phyloP scores from a whole-genome alignment of 2,113 vertebrate genomes.

The Xiphorhynchus elegans region DNA sequence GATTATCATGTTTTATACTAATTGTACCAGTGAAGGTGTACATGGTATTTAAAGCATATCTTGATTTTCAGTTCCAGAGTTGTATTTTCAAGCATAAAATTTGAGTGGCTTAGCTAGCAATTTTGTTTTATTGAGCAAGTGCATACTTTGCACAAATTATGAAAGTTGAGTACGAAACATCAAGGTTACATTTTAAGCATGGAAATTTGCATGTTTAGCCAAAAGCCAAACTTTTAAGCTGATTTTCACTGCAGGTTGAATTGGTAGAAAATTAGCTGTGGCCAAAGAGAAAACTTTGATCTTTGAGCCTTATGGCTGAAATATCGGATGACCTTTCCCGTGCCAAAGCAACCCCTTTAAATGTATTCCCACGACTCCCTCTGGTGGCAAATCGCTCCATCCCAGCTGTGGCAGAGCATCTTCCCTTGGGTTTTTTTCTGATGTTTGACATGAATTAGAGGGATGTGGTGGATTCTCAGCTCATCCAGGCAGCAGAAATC shows the following conservation, averaged over 20 bases:
- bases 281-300: background rate
- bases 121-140: background rate
- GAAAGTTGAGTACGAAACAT: background rate
- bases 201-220: background rate
- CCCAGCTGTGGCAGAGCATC: background rate
- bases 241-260: background rate
- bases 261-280: background rate
- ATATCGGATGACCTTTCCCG: background rate
- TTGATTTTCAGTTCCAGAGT: background rate
- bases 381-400: conserved; percentile 69
- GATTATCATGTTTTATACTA: background rate
- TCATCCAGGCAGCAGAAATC: background rate
- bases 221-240: background rate
- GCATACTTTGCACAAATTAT: background rate
- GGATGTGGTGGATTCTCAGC: background rate
- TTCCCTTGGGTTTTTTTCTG: background rate
- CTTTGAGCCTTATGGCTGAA: background rate
- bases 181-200: background rate
- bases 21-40: background rate
- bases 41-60: background rate
- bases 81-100: conserved; percentile 4
- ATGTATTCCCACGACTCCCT: conserved; percentile 71
- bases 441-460: background rate
- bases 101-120: background rate
- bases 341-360: background rate